Percentiles rank a stretch among this genome's conserved stretches.
Evolutionary conservation across 1,140 invertebrate genomes (phyloP).

Genomic region (Andricus grossulariae): DNA sequence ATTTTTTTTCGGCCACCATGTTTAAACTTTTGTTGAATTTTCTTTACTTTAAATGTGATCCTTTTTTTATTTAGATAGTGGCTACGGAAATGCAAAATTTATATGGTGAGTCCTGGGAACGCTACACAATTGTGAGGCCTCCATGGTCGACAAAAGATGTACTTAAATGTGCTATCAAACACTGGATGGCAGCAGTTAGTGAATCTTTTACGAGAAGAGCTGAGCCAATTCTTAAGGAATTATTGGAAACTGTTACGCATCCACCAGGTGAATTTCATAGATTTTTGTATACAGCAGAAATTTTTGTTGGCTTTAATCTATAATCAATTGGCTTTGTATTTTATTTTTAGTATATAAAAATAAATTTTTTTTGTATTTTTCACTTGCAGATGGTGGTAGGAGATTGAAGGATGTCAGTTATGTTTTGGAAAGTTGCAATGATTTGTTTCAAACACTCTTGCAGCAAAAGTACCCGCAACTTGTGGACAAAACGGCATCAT

Average conservation of each 20-base stretch:
- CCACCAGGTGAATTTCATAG: slow-evolving; percentile 42
- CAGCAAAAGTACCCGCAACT: slow-evolving; percentile 55
- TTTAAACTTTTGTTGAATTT: too few species aligned
- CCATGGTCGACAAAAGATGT: slow-evolving; percentile 65
- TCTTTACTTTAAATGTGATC: too few species aligned
- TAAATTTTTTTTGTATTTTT: neutral
- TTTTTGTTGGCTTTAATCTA: neutral
- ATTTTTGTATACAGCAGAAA: neutral
- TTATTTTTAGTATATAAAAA: neutral
- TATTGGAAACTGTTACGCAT: slow-evolving; percentile 53
- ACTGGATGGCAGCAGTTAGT: slow-evolving; percentile 69
- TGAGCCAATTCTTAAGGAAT: slow-evolving; percentile 54
- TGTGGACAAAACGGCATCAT: slow-evolving; percentile 34
- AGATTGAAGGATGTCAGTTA: slow-evolving; percentile 53
- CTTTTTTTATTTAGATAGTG: slow-evolving; percentile 61
- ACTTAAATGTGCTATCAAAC: slow-evolving; percentile 69
- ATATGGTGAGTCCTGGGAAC: slow-evolving; percentile 66
- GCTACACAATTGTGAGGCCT: slow-evolving; percentile 63
- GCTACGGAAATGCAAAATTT: slow-evolving; percentile 63
- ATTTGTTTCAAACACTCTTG: slow-evolving; percentile 61
- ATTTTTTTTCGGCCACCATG: too few species aligned
- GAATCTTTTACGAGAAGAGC: slow-evolving; percentile 59
- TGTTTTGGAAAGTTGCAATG: slow-evolving; percentile 55
- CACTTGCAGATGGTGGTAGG: slow-evolving; percentile 49
- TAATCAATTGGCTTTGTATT: slow-evolving; percentile 7